Conservation (phyloP, 2,888 invertebrate genomes). For the Macrophya annulata region DNA sequence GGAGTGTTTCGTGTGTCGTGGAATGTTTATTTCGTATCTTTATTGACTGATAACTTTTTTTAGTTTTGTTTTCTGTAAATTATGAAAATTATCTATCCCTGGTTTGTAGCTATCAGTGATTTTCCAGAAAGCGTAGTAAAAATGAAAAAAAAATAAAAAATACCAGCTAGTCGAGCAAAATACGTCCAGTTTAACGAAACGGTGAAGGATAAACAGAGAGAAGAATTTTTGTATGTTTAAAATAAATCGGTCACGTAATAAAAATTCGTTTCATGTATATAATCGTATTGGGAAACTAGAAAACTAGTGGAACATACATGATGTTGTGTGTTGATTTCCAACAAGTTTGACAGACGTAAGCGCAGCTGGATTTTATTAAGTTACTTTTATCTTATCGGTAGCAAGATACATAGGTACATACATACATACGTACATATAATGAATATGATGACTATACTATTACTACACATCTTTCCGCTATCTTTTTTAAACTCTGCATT, state of each 20-base stretch:
- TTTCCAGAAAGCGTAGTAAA: background rate
- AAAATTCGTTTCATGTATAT: background rate
- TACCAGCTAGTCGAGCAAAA: background rate
- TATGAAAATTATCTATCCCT: background rate
- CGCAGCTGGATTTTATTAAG: conserved; percentile 8
- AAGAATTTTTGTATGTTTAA: conserved; percentile 5
- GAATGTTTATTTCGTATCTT: background rate
- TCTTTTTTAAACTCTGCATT: conserved; percentile 3
- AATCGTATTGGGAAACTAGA: background rate
- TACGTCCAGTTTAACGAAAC: background rate
- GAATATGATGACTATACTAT: background rate
- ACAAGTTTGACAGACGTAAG: conserved; percentile 24
- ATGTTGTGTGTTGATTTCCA: background rate
- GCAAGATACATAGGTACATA: background rate
- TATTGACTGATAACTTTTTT: background rate
- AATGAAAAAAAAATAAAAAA: background rate
- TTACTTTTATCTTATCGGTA: conserved; percentile 29
- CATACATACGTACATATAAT: background rate
- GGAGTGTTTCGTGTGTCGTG: background rate
- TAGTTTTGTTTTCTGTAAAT: too few species aligned
- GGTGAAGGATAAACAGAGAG: background rate
- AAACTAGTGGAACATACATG: background rate
- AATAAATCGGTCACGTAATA: conserved; percentile 15
- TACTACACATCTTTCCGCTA: background rate
- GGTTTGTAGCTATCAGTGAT: background rate